phyloP scores from a whole-genome alignment of 2,888 invertebrate genomes.

The Exocentrus adspersus region DNA sequence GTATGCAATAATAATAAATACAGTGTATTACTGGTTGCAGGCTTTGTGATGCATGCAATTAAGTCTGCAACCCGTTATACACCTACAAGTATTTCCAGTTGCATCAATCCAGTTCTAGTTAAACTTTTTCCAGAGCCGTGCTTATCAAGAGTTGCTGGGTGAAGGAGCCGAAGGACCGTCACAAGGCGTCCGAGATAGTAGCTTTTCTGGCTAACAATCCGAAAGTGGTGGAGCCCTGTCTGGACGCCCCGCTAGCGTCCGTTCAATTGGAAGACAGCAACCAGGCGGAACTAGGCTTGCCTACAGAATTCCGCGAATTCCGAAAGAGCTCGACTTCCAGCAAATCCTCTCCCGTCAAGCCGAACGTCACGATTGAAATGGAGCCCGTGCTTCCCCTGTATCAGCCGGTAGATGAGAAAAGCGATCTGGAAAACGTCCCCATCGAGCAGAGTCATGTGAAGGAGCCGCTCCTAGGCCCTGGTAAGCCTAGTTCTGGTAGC shows the following conservation, averaged over 20 bases:
- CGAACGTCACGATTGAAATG: constrained; percentile 1
- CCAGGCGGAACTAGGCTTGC: constrained; percentile 67
- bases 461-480: constrained; percentile 58
- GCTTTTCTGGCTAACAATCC: constrained; percentile 83
- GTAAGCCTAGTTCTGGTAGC: constrained; percentile 48
- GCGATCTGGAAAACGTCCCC: constrained; percentile 41
- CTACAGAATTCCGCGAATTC: constrained; percentile 60
- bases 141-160: constrained; percentile 86
- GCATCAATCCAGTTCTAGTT: no score
- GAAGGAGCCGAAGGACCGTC: constrained; percentile 74
- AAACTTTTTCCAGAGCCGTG: constrained; percentile 68
- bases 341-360: constrained; percentile 56
- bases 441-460: constrained; percentile 58
- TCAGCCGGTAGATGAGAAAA: constrained; percentile 19
- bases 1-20: no score
- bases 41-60: no score
- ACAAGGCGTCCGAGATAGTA: constrained; percentile 81
- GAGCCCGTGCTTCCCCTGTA: background rate
- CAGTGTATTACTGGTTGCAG: no score
- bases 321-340: constrained; percentile 61
- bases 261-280: constrained; percentile 77
- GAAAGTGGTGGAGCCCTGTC: constrained; percentile 78
- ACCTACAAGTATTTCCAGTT: no score
- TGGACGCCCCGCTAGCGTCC: constrained; percentile 77
- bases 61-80: no score